A percentile compares a stretch with the other conserved stretches of the same genome.
phyloP scores from a whole-genome alignment of 2,797 vertebrate species.

The Euphonia xanthogaster region DNA sequence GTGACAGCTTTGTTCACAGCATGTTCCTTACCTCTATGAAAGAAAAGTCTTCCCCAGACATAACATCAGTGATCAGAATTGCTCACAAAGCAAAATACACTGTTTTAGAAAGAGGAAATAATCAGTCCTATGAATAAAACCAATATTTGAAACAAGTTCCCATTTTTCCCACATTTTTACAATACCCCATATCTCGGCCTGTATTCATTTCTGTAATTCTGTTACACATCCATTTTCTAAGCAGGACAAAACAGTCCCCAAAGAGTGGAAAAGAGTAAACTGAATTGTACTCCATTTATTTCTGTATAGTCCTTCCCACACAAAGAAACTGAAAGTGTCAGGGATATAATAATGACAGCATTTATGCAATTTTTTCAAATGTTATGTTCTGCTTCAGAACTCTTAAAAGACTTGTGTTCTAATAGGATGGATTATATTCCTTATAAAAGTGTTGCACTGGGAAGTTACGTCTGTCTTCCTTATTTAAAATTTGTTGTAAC shows the following conservation, averaged over 20 bases:
- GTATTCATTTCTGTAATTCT: not conserved
- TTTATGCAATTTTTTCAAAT: constrained; percentile 13
- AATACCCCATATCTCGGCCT: not conserved
- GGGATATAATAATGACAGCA: not conserved
- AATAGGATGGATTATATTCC: not conserved
- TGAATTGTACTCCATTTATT: not conserved
- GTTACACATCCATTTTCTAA: not conserved
- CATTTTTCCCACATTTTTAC: not conserved
- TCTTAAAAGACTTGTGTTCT: not conserved
- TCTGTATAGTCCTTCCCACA: not conserved
- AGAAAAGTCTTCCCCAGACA: not conserved
- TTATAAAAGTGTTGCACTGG: not conserved
- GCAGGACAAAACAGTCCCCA: not conserved
- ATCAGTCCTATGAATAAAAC: not conserved
- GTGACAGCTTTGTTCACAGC: not conserved
- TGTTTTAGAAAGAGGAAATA: not conserved
- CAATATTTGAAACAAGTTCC: not conserved
- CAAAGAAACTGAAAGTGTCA: not conserved
- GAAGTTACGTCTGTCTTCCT: not conserved
- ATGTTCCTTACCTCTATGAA: not conserved
- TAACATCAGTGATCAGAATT: not conserved
- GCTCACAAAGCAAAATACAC: not conserved
- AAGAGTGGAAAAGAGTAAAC: not conserved
- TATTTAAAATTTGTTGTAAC: not conserved
- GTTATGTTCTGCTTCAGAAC: not conserved